Evolutionary conservation across 2,888 invertebrate species (phyloP), one percentile per base, ranked within the genome.

Genomic region (Agrochola circellaris): DNA sequence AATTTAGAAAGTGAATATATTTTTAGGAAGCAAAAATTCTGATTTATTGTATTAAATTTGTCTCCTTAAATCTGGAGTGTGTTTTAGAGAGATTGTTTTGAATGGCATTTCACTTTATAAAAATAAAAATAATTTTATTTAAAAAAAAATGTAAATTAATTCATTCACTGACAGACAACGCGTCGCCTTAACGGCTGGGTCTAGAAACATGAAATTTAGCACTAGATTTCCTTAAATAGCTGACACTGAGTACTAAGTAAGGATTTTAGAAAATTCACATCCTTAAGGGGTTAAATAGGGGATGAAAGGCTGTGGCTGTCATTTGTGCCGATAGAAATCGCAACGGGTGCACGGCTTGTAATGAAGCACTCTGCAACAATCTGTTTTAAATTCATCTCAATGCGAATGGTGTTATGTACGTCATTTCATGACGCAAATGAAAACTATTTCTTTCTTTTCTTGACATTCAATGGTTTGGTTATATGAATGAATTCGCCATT

Each of bases 391-490:
- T 30, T 62, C 34, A 77, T 64, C 20, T n/a, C 4, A 67, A 17
- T 30, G 4, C 13, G 2, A 77, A 54, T 54, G 34, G 17, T 13
- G 30, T 42, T n/a, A 11, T 15, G 30, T 79, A 72, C 77, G 77
- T 79, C 79, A 79, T 13, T 15, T 15, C 20, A 42, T 71, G 77
- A 77, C 79, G 77, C 79, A 78, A 42, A 72, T 51, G 38, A 64
- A 64, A 56, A 64, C 48, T n/a, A 58, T 65, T 58, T 54, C 54
- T 77, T 51, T 45, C 6, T 77, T 56, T 62, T 30, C 26, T 23
- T 61, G 23, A n/a, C 17, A 13, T 26, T 45, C 20, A 68, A 45
- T 77, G 23, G 38, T 30, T 64, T n/a, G 11, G 48, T 77, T 78
- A n/a, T 65, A 79, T 77, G 79, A 77, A 77, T 77, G 56, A 58